A percentile compares a stretch with the other conserved stretches of the same genome.
Evolutionary conservation across 2,888 invertebrate genomes (phyloP).

Genomic region (Elegia similella): DNA sequence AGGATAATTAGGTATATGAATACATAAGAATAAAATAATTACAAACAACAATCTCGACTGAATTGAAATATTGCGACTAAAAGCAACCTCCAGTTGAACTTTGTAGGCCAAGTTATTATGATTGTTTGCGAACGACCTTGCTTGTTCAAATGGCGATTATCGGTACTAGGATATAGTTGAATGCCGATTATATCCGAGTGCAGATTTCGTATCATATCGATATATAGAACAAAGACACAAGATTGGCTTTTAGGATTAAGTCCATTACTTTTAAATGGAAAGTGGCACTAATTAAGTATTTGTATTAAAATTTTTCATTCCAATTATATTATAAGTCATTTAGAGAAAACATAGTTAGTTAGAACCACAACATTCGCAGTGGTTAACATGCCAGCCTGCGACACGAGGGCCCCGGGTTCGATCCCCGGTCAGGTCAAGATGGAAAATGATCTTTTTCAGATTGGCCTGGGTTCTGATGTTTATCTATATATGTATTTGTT

Average conservation of each 20-base stretch:
- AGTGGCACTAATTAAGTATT: neutral
- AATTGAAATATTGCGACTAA: neutral
- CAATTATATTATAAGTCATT: too few relatives aligned
- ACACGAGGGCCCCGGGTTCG: too few relatives aligned
- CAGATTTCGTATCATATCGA: conserved; percentile 4
- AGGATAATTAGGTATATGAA: too few relatives aligned
- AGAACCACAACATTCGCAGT: too few relatives aligned
- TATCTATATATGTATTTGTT: too few relatives aligned
- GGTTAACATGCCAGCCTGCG: too few relatives aligned
- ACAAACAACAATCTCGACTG: neutral
- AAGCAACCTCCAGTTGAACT: conserved; percentile 9
- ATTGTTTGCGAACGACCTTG: conserved; percentile 14
- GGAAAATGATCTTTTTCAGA: too few relatives aligned
- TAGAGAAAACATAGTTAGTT: too few relatives aligned
- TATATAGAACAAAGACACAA: conserved; percentile 2
- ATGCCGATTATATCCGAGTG: conserved; percentile 5
- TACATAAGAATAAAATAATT: neutral
- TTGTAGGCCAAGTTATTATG: conserved; percentile 11
- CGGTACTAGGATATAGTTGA: conserved; percentile 7
- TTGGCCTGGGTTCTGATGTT: too few relatives aligned
- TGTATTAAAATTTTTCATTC: too few relatives aligned
- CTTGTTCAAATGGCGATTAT: conserved; percentile 5
- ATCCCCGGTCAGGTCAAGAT: too few relatives aligned
- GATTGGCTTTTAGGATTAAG: neutral
- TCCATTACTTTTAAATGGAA: neutral